Evolutionary conservation across 2,888 invertebrate genomes (phyloP), one percentile per base, ranked within the genome.

Genomic region (Cenopis cana): DNA sequence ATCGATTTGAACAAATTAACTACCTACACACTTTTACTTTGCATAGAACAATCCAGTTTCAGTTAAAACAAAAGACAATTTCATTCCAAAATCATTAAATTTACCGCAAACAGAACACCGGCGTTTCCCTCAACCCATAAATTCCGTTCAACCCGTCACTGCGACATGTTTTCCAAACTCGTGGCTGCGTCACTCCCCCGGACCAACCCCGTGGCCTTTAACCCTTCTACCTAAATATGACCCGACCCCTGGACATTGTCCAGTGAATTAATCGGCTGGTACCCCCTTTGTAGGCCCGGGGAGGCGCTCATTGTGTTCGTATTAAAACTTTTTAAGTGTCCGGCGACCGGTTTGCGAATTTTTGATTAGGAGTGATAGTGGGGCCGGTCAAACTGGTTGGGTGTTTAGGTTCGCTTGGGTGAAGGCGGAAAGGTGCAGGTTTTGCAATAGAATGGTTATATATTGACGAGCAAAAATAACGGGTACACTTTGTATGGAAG

Each of bases 181-280:
- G 74, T 74, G 77, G 81, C 86, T 83, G 85, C 72, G 90, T 90
- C 93, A 93, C 93, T 91, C 93, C 93, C 91, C 83, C 78, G 68
- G 74, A 75, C 91, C 88, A 81, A 81, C 85, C 91, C 89, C 87
- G 85, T 91, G 90, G 91, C 91, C 92, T 90, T 82, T 92, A 84
- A 92, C 90, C 92, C 87, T 73, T 87, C 85, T 91, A 89, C 92
- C 93, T 90, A 93, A 93, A 93, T 92, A 91, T 93, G 91, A 93
- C 93, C 93, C 88, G 87, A 85, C 87, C 88, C 80, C 80, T 81
- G 86, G 86, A 83, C 88, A 89, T 93, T 93, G 93, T 93, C 84
- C 76, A 82, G 76, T 79, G 87, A 87, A 92, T 91, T 93, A 93
- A 93, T 93, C 93, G 91, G 86, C 87, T 89, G 81, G 93, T 91